Conservation (phyloP, 1,140 invertebrate genomes). For the Drosophila lacertosa region DNA sequence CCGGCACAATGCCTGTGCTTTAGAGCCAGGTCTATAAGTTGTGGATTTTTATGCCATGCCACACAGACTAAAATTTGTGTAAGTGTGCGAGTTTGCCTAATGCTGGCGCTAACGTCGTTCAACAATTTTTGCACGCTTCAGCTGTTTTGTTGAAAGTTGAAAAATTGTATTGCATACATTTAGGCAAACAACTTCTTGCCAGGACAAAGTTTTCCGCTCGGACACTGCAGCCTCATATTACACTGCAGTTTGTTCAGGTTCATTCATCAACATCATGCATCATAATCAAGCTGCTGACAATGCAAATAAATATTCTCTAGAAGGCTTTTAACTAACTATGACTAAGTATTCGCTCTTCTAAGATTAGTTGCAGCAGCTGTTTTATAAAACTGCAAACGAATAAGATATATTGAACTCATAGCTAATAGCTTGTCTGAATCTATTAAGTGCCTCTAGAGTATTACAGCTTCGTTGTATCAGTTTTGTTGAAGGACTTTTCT, state of each 20-base stretch:
- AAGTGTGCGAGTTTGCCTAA: conserved; percentile 41
- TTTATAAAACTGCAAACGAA: not conserved
- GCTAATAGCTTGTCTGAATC: not conserved
- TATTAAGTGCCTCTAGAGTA: conserved; percentile 4
- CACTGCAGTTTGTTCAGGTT: conserved; percentile 7
- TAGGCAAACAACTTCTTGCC: conserved; percentile 40
- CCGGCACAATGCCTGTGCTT: not conserved
- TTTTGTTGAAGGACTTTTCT: conserved; percentile 1
- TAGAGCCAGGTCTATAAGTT: conserved; percentile 12
- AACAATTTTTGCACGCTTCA: conserved; percentile 63
- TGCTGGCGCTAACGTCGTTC: conserved; percentile 36
- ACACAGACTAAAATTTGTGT: conserved; percentile 18
- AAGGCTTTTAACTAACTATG: not conserved
- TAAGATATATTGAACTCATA: not conserved
- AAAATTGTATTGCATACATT: conserved; percentile 63
- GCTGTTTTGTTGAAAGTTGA: conserved; percentile 52
- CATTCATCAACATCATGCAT: conserved; percentile 22
- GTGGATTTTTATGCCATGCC: conserved; percentile 25
- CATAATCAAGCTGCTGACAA: conserved; percentile 15
- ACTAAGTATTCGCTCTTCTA: not conserved
- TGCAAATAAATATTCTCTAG: not conserved
- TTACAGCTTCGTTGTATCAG: conserved; percentile 7
- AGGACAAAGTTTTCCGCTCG: conserved; percentile 31
- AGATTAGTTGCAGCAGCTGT: not conserved
- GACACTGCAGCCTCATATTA: conserved; percentile 15